A percentile compares a stretch with the other conserved stretches of the same genome.
These are phyloP conservation scores for Pachycephala philippinensis DNA, from an alignment of 2,113 vertebrate genomes.

Conservation along the genomic window DNA sequence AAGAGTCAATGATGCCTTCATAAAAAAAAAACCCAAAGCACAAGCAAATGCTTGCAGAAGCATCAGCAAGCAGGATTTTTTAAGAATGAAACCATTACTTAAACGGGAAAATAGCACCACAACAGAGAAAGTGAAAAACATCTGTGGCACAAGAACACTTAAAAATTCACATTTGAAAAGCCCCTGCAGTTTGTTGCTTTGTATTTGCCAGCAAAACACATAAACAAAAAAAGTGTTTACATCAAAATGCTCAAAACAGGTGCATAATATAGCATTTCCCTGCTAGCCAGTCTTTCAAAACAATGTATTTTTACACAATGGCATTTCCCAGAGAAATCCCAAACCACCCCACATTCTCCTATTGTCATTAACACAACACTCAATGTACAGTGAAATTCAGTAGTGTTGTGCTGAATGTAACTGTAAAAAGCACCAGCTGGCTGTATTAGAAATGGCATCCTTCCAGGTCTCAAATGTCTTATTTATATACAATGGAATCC, in stretches of 20 bases:
- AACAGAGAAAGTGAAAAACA: not conserved
- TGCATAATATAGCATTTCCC: slow-evolving; percentile 39
- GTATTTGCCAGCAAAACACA: not conserved
- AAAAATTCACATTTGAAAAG: not conserved
- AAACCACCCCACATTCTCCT: slow-evolving; percentile 11
- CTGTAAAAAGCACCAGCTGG: slow-evolving; percentile 79
- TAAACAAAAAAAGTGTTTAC: not conserved
- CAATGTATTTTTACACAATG: slow-evolving; percentile 26
- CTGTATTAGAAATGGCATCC: slow-evolving; percentile 70
- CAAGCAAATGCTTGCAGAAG: not conserved
- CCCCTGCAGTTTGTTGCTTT: not conserved
- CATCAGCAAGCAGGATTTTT: not conserved
- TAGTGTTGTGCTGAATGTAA: slow-evolving; percentile 56
- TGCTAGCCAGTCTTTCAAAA: slow-evolving; percentile 22
- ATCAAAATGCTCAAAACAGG: slow-evolving; percentile 31
- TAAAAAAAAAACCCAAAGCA: not conserved
- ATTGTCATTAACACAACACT: slow-evolving; percentile 63
- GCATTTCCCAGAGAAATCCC: slow-evolving; percentile 57
- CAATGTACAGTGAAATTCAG: slow-evolving; percentile 60
- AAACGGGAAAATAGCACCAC: not conserved
- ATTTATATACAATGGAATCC: slow-evolving; percentile 80
- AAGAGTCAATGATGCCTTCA: not conserved
- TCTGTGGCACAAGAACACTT: not conserved
- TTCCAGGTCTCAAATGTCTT: slow-evolving; percentile 80
- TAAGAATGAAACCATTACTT: not conserved